phyloP scores from a whole-genome alignment of 1,140 invertebrate species.

The Macrobrachium rosenbergii region DNA sequence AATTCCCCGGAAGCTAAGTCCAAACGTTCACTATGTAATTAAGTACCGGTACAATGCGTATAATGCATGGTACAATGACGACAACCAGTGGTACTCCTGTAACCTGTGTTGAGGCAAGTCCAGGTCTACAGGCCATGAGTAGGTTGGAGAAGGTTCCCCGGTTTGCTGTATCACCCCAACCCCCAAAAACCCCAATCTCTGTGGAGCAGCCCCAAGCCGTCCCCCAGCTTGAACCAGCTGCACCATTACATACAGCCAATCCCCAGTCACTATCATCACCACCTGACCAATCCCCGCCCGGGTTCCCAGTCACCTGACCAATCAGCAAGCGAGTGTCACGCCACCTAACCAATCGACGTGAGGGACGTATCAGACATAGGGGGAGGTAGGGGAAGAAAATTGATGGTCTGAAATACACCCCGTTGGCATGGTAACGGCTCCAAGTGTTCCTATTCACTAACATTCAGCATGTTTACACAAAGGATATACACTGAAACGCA shows the following conservation, averaged over 20 bases:
- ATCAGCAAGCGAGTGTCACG: conserved; percentile 51
- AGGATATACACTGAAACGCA: conserved; percentile 56
- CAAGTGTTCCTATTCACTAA: conserved; percentile 45
- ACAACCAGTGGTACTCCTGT: conserved; percentile 41
- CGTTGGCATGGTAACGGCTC: conserved; percentile 58
- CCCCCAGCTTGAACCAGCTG: conserved; percentile 60
- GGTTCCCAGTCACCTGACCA: conserved; percentile 57
- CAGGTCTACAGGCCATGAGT: conserved; percentile 43
- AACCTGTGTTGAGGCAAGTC: conserved; percentile 45
- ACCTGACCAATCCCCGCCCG: conserved; percentile 57
- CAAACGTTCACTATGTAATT: not conserved
- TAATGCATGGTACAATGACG: conserved; percentile 20
- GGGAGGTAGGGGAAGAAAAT: conserved; percentile 48
- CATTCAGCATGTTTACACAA: conserved; percentile 56
- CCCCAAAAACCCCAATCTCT: conserved; percentile 16
- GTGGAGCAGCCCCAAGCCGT: conserved; percentile 46
- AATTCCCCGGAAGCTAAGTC: not conserved
- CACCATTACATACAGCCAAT: conserved; percentile 62
- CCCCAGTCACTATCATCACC: conserved; percentile 61
- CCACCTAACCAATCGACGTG: conserved; percentile 60
- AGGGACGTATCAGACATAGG: conserved; percentile 45
- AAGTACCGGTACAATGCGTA: not conserved
- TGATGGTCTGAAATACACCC: conserved; percentile 62
- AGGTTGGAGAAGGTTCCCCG: conserved; percentile 43
- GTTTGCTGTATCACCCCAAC: conserved; percentile 33